Evolutionary conservation across 2,113 vertebrate species (phyloP).

Genomic region (Sebastes schlegelii): DNA sequence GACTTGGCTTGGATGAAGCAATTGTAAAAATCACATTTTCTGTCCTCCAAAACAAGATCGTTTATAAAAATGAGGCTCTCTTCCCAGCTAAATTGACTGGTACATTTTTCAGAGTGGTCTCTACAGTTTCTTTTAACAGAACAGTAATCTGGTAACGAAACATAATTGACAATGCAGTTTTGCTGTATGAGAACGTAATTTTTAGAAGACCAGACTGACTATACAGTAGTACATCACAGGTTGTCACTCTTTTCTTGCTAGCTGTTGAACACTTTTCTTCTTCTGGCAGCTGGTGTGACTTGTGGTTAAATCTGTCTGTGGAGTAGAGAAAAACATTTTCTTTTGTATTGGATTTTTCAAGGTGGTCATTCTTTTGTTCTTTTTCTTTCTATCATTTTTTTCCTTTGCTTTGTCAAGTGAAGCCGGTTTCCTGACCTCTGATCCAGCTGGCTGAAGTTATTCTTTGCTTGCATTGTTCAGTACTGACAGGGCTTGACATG

Average conservation of each 20-base stretch:
- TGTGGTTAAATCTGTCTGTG: neutral
- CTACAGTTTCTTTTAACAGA: neutral
- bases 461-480: constrained; percentile 8
- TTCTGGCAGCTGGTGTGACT: neutral
- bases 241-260: neutral
- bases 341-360: constrained; percentile 11
- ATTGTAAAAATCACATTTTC: neutral
- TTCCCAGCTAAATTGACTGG: neutral
- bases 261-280: neutral
- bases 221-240: neutral
- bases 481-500: neutral
- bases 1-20: neutral
- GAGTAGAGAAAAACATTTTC: constrained; percentile 1
- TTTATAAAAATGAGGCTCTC: constrained; percentile 11
- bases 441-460: constrained; percentile 21
- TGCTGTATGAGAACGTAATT: neutral
- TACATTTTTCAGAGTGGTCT: neutral
- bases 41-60: neutral
- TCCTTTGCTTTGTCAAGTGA: neutral
- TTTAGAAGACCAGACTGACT: too few relatives aligned
- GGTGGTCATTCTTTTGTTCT: constrained; percentile 8
- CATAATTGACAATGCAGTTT: neutral
- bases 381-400: neutral
- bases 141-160: neutral
- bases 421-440: constrained; percentile 12